Evolutionary conservation across 1,140 invertebrate species (phyloP).

Genomic region (Drosophila kanapiae): DNA sequence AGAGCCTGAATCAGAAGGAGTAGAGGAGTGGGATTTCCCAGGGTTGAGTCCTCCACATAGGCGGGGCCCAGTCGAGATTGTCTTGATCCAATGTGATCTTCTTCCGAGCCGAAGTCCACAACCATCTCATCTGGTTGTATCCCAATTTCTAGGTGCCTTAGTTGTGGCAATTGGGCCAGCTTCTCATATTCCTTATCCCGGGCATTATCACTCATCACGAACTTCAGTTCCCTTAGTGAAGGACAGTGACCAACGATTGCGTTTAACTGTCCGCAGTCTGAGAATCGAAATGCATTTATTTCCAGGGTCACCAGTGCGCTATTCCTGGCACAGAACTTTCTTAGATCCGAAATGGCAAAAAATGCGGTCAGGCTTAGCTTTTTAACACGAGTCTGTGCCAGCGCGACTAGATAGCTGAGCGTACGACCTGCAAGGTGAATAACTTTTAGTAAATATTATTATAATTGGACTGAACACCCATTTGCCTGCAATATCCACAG

Average conservation of each 20-base stretch:
- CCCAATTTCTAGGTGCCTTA: constrained; percentile 9
- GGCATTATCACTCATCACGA: constrained; percentile 9
- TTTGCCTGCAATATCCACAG: constrained; percentile 23
- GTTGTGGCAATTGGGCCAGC: constrained; percentile 1
- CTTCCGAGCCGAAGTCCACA: not conserved
- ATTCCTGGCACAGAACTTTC: constrained; percentile 17
- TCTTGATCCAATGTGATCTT: not conserved
- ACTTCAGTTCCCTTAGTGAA: constrained; percentile 16
- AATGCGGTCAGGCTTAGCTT: constrained; percentile 12
- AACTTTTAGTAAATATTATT: not conserved
- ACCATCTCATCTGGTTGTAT: not conserved
- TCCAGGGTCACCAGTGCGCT: constrained; percentile 3
- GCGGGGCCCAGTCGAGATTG: not conserved
- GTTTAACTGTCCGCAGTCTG: constrained; percentile 12
- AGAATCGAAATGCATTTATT: constrained; percentile 5
- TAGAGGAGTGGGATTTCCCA: not conserved
- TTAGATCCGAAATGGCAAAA: constrained; percentile 17
- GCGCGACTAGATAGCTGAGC: not conserved
- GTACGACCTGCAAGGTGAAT: not conserved
- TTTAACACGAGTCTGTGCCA: not conserved
- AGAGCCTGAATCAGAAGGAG: constrained; percentile 12
- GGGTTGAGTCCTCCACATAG: not conserved
- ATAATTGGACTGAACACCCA: too few relatives aligned
- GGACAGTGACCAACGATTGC: constrained; percentile 31
- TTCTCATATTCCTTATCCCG: constrained; percentile 7